A percentile compares a stretch with the other conserved stretches of the same genome.
These are phyloP conservation scores for Hippocampus mohnikei DNA, from an alignment of 2,113 vertebrate species.

Conservation along the genomic window DNA sequence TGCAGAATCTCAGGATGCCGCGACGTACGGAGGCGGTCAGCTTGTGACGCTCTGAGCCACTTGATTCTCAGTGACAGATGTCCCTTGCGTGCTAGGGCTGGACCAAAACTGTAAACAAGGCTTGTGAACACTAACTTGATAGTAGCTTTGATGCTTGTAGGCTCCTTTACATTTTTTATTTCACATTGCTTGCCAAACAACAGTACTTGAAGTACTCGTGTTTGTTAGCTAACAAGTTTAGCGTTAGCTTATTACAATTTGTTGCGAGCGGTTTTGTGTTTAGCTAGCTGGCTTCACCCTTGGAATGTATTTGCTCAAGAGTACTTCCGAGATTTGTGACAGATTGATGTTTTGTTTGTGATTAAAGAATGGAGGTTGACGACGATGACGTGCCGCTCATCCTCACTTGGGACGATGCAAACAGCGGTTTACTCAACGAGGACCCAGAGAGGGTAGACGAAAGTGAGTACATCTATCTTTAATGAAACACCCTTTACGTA, in stretches of 20 bases:
- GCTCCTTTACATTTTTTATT: neutral
- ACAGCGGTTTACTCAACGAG: constrained; percentile 66
- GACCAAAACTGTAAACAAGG: constrained; percentile 1
- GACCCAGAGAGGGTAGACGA: constrained; percentile 74
- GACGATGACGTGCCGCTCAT: constrained; percentile 91
- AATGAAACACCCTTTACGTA: too few species aligned
- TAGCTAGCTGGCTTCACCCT: constrained; percentile 2
- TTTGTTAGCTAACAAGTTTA: constrained; percentile 10
- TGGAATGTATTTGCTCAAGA: neutral
- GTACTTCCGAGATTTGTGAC: neutral
- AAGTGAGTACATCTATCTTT: constrained; percentile 74
- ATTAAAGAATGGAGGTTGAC: constrained; percentile 73
- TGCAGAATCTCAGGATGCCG: neutral
- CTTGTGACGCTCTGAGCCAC: constrained; percentile 18
- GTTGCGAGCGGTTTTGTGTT: neutral
- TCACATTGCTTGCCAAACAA: neutral
- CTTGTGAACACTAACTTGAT: neutral
- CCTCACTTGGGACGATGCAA: constrained; percentile 87
- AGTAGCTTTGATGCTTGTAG: neutral
- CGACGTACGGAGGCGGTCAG: constrained; percentile 21
- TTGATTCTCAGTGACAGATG: constrained; percentile 32
- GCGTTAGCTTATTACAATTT: neutral
- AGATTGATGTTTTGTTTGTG: constrained; percentile 9
- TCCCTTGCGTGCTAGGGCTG: constrained; percentile 17
- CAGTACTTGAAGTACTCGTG: neutral